These are phyloP conservation scores for Melinaea marsaeus DNA, from an alignment of 2,888 invertebrate species.

Conservation along the genomic window DNA sequence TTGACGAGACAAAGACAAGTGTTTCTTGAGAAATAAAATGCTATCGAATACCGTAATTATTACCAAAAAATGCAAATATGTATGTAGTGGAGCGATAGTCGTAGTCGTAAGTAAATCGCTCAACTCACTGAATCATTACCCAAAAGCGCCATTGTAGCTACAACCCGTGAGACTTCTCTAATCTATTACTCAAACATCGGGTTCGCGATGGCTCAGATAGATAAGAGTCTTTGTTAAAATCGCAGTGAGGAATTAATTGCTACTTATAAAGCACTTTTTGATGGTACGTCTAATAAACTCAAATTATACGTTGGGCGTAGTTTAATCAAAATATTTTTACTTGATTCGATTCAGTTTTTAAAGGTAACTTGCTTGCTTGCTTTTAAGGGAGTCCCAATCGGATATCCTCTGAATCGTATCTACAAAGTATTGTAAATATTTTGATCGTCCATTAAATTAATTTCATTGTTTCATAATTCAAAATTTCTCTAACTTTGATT, in stretches of 20 bases:
- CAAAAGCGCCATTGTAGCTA: constrained; percentile 37
- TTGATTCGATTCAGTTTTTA: constrained; percentile 10
- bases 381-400: too few species aligned
- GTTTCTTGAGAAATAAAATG: too few species aligned
- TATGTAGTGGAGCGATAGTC: too few species aligned
- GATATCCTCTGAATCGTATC: too few species aligned
- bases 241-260: constrained; percentile 41
- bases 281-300: constrained; percentile 31
- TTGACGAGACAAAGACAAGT: background rate
- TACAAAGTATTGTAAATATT: too few species aligned
- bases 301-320: constrained; percentile 23
- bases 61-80: too few species aligned
- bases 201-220: constrained; percentile 47
- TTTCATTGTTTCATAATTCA: constrained; percentile 14
- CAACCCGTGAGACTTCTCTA: constrained; percentile 37
- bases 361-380: constrained; percentile 13
- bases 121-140: constrained; percentile 41
- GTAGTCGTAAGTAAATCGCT: constrained; percentile 32
- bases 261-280: constrained; percentile 34
- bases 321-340: constrained; percentile 26
- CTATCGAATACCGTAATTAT: too few species aligned
- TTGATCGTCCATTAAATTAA: background rate
- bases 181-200: constrained; percentile 39
- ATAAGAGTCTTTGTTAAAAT: constrained; percentile 45
- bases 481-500: constrained; percentile 32